Conservation (phyloP, 2,888 invertebrate genomes). For the Chalcosyrphus nemorum region DNA sequence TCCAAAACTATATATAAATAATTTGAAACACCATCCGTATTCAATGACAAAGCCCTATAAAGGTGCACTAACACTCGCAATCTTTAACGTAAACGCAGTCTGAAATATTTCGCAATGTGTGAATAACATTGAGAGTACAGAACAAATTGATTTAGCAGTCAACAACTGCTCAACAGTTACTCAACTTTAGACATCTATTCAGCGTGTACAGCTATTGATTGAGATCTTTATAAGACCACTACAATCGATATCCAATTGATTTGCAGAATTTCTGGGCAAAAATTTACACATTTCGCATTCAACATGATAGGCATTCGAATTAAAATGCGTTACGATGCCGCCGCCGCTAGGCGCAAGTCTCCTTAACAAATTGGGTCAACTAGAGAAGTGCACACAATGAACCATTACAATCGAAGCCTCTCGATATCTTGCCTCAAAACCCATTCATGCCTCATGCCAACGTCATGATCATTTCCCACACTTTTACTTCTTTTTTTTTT, state of each 20-base stretch:
- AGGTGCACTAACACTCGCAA: too few relatives aligned
- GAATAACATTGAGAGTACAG: not conserved
- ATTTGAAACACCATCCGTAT: too few relatives aligned
- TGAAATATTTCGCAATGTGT: not conserved
- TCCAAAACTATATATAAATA: too few relatives aligned
- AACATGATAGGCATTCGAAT: constrained; percentile 33
- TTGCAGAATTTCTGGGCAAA: constrained; percentile 21
- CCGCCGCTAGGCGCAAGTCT: constrained; percentile 37
- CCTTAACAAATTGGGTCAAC: constrained; percentile 44
- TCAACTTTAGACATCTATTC: constrained; percentile 7
- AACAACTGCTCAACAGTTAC: not conserved
- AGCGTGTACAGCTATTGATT: not conserved
- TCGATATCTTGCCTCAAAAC: constrained; percentile 19
- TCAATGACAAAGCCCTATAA: too few relatives aligned
- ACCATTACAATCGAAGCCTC: constrained; percentile 19
- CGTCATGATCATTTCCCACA: constrained; percentile 40
- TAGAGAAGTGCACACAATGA: constrained; percentile 30
- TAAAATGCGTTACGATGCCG: constrained; percentile 7
- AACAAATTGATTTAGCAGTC: constrained; percentile 7
- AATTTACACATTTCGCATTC: constrained; percentile 16
- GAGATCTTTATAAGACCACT: constrained; percentile 21
- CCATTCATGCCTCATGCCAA: not conserved
- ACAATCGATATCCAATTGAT: constrained; percentile 15
- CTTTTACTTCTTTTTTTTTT: constrained; percentile 33
- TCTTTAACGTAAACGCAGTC: too few relatives aligned